A percentile compares a stretch with the other conserved stretches of the same genome.
phyloP scores from a whole-genome alignment of 2,888 invertebrate species.

The Chymomyza procnemis region DNA sequence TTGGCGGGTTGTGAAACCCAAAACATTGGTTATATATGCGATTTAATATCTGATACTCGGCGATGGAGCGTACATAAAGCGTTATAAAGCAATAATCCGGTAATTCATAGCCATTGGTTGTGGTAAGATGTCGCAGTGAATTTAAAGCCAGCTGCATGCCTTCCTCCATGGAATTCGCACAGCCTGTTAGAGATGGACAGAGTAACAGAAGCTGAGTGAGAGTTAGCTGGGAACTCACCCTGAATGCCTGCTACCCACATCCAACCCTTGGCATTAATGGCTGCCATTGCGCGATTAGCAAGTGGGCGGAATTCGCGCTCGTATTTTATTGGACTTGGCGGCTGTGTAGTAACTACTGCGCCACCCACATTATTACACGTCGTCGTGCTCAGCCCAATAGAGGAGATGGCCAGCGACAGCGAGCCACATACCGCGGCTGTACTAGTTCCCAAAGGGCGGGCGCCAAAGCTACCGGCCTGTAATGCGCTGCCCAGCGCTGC shows the following conservation, averaged over 20 bases:
- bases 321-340: slow-evolving; percentile 79
- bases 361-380: slow-evolving; percentile 48
- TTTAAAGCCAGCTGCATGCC: slow-evolving; percentile 86
- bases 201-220: background rate
- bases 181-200: slow-evolving; percentile 75
- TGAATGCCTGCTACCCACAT: slow-evolving; percentile 90
- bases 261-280: slow-evolving; percentile 88
- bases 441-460: slow-evolving; percentile 67
- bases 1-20: slow-evolving; percentile 88
- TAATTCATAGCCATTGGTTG: slow-evolving; percentile 78
- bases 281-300: slow-evolving; percentile 82
- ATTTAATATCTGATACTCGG: slow-evolving; percentile 87
- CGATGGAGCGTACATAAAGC: slow-evolving; percentile 91
- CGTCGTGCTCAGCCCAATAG: slow-evolving; percentile 67
- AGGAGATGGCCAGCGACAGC: slow-evolving; percentile 75
- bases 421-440: slow-evolving; percentile 76
- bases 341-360: slow-evolving; percentile 55
- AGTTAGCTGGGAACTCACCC: slow-evolving; percentile 71
- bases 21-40: slow-evolving; percentile 87
- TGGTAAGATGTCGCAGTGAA: slow-evolving; percentile 82
- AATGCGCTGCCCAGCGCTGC: slow-evolving; percentile 45
- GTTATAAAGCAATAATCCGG: slow-evolving; percentile 89
- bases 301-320: slow-evolving; percentile 82
- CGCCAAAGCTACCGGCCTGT: slow-evolving; percentile 60
- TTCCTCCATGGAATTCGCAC: slow-evolving; percentile 82